These are phyloP conservation scores for Nothocercus julius DNA, from an alignment of 2,113 vertebrate genomes.

Conservation along the genomic window DNA sequence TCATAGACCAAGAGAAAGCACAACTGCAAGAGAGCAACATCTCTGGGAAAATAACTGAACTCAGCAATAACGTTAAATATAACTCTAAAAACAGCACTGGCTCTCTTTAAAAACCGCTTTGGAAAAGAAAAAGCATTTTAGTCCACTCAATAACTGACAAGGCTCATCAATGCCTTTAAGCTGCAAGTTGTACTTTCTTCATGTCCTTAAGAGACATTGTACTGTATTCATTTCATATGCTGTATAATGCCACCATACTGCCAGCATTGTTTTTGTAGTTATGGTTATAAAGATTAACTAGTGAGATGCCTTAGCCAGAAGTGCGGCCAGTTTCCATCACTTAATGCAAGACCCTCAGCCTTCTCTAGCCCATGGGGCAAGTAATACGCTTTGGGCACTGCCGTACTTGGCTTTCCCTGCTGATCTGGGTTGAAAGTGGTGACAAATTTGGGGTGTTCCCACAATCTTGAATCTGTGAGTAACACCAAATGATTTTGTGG, in stretches of 20 bases:
- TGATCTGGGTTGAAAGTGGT: background rate
- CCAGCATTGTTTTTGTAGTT: background rate
- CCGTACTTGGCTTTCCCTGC: background rate
- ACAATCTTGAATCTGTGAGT: background rate
- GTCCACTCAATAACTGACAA: background rate
- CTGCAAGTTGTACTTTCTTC: background rate
- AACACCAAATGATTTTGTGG: background rate
- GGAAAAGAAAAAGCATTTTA: background rate
- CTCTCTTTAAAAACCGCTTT: background rate
- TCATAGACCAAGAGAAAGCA: background rate
- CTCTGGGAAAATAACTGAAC: background rate
- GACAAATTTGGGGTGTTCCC: background rate
- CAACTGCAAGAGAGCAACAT: background rate
- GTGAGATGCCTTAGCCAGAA: background rate
- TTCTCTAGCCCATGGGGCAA: background rate
- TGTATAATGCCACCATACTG: background rate
- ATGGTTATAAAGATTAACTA: background rate
- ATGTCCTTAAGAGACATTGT: background rate
- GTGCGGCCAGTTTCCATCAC: background rate
- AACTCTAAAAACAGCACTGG: background rate
- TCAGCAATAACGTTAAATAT: background rate
- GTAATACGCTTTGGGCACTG: fast-evolving
- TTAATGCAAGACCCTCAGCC: background rate
- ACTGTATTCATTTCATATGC: fast-evolving
- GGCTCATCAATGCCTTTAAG: background rate